These are phyloP conservation scores for Antrozous pallidus DNA, from an alignment of 2,797 vertebrate genomes.

Conservation along the genomic window DNA sequence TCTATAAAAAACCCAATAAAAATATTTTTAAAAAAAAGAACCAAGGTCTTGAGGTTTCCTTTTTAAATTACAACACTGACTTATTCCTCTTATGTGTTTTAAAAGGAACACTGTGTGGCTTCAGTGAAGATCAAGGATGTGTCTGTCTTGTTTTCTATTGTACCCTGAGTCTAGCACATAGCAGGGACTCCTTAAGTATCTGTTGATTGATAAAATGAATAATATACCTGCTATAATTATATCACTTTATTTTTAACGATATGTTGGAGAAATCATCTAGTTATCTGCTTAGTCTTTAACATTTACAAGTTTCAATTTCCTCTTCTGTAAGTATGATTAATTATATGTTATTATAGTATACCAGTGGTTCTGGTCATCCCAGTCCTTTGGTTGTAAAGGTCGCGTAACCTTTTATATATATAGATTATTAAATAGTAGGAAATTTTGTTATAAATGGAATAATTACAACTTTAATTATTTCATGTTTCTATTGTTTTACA, in stretches of 20 bases:
- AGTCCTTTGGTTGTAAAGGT: too few species aligned
- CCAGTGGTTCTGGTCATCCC: too few species aligned
- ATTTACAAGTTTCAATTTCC: constrained; percentile 38
- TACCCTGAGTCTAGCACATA: background rate
- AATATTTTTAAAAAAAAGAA: background rate
- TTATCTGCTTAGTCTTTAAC: background rate
- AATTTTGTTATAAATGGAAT: constrained; percentile 16
- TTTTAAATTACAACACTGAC: background rate
- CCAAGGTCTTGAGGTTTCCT: background rate
- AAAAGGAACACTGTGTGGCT: background rate
- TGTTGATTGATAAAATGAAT: background rate
- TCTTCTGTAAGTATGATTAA: constrained; percentile 3
- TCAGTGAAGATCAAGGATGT: background rate
- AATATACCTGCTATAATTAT: background rate
- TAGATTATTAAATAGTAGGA: background rate
- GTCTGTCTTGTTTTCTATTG: background rate
- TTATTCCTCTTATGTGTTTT: background rate
- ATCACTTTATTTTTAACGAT: constrained; percentile 13
- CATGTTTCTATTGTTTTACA: constrained; percentile 4
- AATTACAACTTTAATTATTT: background rate
- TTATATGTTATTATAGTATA: background rate
- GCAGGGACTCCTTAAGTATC: background rate
- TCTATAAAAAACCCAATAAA: too few species aligned
- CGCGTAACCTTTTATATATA: too few species aligned
- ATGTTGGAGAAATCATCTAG: background rate